These are phyloP conservation scores for Eulemur rufifrons DNA, from an alignment of 2,113 vertebrate genomes.

Conservation along the genomic window DNA sequence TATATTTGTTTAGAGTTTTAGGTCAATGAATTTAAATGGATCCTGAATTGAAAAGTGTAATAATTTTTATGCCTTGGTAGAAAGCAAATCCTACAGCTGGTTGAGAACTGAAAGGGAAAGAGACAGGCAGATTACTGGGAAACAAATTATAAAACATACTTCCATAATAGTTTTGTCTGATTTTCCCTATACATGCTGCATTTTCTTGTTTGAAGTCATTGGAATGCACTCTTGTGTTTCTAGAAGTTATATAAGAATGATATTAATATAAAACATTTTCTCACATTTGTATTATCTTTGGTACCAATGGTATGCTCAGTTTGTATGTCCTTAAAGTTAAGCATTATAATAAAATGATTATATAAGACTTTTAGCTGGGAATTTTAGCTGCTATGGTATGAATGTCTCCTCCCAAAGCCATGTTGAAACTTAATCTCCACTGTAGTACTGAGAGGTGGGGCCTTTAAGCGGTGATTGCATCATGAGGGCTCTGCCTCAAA, in stretches of 20 bases:
- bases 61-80: conserved; percentile 69
- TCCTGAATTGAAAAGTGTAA: conserved; percentile 9
- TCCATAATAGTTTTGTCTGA: conserved; percentile 64
- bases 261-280: neutral
- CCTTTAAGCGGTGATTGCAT: neutral
- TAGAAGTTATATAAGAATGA: neutral
- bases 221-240: neutral
- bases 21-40: conserved; percentile 28
- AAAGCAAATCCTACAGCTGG: conserved; percentile 9
- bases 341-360: neutral
- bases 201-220: conserved; percentile 16
- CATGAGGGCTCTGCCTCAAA: neutral
- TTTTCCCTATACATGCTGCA: conserved; percentile 15
- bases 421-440: neutral
- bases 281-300: conserved; percentile 26
- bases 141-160: conserved; percentile 61
- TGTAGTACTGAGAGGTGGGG: neutral
- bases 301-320: neutral
- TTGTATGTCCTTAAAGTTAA: conserved; percentile 34
- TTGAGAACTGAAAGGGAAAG: conserved; percentile 67
- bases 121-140: conserved; percentile 47
- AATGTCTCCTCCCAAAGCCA: neutral
- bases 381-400: neutral
- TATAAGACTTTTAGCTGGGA: neutral
- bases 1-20: conserved; percentile 54